Base-by-base conservation (phyloP, 1,140 invertebrate species). In the Psix sp. region DNA sequence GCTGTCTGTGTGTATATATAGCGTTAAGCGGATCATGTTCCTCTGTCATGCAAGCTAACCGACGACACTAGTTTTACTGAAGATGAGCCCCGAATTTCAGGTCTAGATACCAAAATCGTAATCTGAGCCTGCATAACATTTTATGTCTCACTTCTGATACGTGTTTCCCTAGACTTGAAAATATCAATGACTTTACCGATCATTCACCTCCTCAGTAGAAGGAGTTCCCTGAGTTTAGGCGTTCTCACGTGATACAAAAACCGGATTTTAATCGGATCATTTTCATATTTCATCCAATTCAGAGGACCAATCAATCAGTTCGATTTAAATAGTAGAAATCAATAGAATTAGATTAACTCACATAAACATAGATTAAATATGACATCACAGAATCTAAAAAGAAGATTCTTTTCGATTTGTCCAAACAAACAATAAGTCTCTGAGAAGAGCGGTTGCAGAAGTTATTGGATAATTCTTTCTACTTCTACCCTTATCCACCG, bases 271-370 rank as follows among this genome's bases (percentile, higher is more conserved):
- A 36, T 14, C 51, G 65, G 65, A 51, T 66, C 63, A 77, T 73
- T 66, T 72, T 31, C 57, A 59, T 74, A 54, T 46, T 40, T 26
- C 46, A 18, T 46, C 15, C 11, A 17, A 31, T 31, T 78, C 73
- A 82, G 77, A 84, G 78, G 83, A 80, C 73, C 82, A 84, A 84
- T 87, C 85, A 86, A 86, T 56, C 77, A 63, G 73, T 67, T 76
- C 77, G 78, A 84, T 85, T 82, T 78, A 7, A 29, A 29, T n/a
- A 7, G n/a, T n/a, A n/a, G n/a, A n/a, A n/a, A n/a, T n/a, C n/a
- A n/a, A n/a, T n/a, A n/a, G n/a, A n/a, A n/a, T n/a, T n/a, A n/a
- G n/a, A n/a, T n/a, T n/a, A n/a, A n/a, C n/a, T n/a, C n/a, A n/a
- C n/a, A n/a, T n/a, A n/a, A n/a, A n/a, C n/a, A n/a, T n/a, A n/a